Base-by-base conservation (phyloP, 2,797 vertebrate species). In the Sarcophilus harrisii region DNA sequence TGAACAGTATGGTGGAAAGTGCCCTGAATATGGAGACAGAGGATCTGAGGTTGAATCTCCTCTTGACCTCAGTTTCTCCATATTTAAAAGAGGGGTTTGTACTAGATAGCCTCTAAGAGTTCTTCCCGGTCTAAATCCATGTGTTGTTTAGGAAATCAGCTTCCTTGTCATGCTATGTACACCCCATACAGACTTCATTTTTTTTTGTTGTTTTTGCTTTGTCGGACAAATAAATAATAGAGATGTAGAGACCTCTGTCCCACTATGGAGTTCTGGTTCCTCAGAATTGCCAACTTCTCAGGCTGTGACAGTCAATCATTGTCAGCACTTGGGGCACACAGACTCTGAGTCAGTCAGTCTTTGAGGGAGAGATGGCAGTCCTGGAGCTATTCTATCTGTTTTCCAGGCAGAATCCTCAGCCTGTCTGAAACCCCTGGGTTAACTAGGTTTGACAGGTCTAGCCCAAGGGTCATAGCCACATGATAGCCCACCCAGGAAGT, bases 211-310 rank as follows among this genome's bases (percentile, higher is more conserved):
- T 49, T 54, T 45, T 38, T 12, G 5, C 57, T 89, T 49, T 91
- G 57, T 57, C n/a, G 91, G 91, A 59, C 49, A 93, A 54, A 10
- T 10, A 93, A 0, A 0, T 4, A 1, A 5, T 0, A 0, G 93
- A 96, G 81, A 96, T 29, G 27, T 0, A 3, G 91, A 29, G 81
- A 95, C 81, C 27, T 92, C 90, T 54, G 45, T 21, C 93, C 57
- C 28, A n/a, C 28, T 93, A 60, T 90, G 32, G 57, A 90, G 30
- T 87, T 1, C 52, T 38, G 93, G 97, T 49, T 2, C 0, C 18
- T 90, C 87, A 21, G 30, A 32, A 58, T 95, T n/a, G 58, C n/a
- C 38, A 81, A 14, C 14, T 57, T 57, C 30, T 52, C 54, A 90
- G 55, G 45, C 93, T 96, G 4, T 60, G 91, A 32, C 21, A 93